These are phyloP conservation scores for Paedocypris sp. DNA, from an alignment of 2,113 vertebrate genomes.

Conservation along the genomic window DNA sequence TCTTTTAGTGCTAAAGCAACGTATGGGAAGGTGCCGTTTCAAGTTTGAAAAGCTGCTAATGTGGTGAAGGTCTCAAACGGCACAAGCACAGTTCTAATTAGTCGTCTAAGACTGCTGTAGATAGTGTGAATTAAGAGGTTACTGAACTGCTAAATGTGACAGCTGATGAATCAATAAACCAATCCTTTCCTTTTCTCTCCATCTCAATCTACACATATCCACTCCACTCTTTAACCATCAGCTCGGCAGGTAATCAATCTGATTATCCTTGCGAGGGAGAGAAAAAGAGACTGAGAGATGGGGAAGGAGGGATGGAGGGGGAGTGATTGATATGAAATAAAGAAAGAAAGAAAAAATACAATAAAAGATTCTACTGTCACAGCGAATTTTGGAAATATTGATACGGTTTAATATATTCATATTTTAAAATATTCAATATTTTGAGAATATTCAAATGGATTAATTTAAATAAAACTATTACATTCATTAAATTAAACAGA, in stretches of 20 bases:
- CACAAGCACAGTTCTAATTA: slow-evolving; percentile 15
- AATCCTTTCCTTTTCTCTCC: slow-evolving; percentile 37
- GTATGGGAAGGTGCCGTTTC: not conserved
- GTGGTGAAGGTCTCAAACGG: not conserved
- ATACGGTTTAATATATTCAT: too few species aligned
- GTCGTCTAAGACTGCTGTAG: slow-evolving; percentile 5
- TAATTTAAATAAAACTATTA: too few species aligned
- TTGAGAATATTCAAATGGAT: too few species aligned
- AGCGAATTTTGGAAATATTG: too few species aligned
- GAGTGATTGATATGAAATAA: too few species aligned
- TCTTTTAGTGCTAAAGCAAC: not conserved
- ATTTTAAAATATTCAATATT: too few species aligned
- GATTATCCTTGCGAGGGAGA: slow-evolving; percentile 26
- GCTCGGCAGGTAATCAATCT: slow-evolving; percentile 29
- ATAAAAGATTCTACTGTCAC: too few species aligned
- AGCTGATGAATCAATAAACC: slow-evolving; percentile 63
- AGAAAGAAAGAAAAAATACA: not conserved
- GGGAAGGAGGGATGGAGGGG: not conserved
- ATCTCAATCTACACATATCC: slow-evolving; percentile 19
- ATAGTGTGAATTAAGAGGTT: slow-evolving; percentile 32
- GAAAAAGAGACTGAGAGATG: not conserved
- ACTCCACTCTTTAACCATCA: slow-evolving; percentile 24
- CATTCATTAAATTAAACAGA: too few species aligned
- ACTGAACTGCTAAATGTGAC: slow-evolving; percentile 45
- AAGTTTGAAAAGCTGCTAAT: slow-evolving; percentile 1